Base-by-base conservation (phyloP, 23 tunicate genomes). In the Halocynthia aurantium region DNA sequence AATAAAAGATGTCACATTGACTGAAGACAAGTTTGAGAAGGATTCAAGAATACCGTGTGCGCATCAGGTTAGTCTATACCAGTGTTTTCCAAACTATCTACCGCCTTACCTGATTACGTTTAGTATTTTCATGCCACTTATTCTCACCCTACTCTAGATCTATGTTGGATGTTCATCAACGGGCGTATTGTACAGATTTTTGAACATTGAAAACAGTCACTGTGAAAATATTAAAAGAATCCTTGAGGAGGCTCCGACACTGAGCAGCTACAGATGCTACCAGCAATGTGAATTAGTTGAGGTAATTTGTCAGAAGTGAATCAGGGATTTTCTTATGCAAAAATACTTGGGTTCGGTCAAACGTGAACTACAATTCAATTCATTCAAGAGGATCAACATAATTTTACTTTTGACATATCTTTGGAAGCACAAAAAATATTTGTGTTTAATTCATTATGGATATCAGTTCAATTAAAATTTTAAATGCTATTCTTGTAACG, bases 131-230 rank as follows among this genome's bases (percentile, higher is more conserved):
- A 58, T 58, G 63, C 63, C 63, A 13, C 22, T 65, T 65, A 20
- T 65, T 31, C 44, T 31, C 44, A 31, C 44, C 44, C 44, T 31
- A 31, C 44, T 65, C 31, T 20, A 65, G 62, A 74, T 74, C 51
- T 90, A 84, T 72, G 71, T 90, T 57, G 90, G 89, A 7, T 85
- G 87, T 40, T 90, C 97, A 8, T 81, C 86, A 67, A 90, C 97
- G 11, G 97, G 97, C 10, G 90, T 85, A 7, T 62, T 90, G 69
- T 90, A 63, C 52, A 65, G 71, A 19, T 85, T 90, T 52, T 10
- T 64, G 17, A 73, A 51, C 15, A 84, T 81, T 8, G 83, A 85
- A 62, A 73, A 90, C 65, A 80, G 78, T 67, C 97, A 90, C 72
- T 85, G 97, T 55, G 72, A 71, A 21, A 69, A 84, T 15, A 72